phyloP scores from a whole-genome alignment of 2,888 invertebrate genomes.

The Cerastis rubricosa region DNA sequence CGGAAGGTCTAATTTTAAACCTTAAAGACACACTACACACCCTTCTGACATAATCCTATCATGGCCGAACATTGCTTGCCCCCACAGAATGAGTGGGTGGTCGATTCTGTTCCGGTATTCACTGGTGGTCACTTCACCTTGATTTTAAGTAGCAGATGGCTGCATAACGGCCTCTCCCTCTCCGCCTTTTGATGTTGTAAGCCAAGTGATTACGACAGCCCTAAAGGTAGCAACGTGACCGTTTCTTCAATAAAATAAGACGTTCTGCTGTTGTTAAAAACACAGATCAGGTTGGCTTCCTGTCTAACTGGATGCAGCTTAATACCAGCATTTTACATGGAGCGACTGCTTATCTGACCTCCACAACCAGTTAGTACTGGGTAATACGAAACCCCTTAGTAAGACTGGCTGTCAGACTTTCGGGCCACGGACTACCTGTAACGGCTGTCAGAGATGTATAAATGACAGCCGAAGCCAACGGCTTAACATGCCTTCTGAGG shows the following conservation, averaged over 20 bases:
- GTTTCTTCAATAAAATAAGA: background rate
- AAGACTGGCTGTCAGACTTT: too few relatives aligned
- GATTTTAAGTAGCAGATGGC: constrained; percentile 30
- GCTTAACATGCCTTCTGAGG: too few relatives aligned
- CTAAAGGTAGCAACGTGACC: background rate
- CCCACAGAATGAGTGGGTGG: constrained; percentile 9
- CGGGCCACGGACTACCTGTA: too few relatives aligned
- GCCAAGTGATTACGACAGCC: constrained; percentile 2
- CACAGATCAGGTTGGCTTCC: background rate
- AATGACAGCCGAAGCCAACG: too few relatives aligned
- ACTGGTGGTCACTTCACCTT: constrained; percentile 34
- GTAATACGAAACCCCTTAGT: too few relatives aligned
- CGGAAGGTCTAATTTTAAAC: background rate
- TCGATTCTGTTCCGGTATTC: constrained; percentile 24
- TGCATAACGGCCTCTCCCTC: constrained; percentile 2
- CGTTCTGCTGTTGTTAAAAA: too few relatives aligned
- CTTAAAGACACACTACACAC: background rate
- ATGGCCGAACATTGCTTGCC: background rate
- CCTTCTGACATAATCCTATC: background rate
- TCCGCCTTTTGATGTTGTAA: constrained; percentile 9
- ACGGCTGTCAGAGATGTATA: too few relatives aligned
- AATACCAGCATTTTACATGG: too few relatives aligned
- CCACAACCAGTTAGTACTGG: too few relatives aligned
- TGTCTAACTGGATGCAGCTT: background rate
- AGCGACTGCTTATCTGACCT: too few relatives aligned